phyloP scores from a whole-genome alignment of 1,140 invertebrate genomes.

The Matsumurasca onukii region DNA sequence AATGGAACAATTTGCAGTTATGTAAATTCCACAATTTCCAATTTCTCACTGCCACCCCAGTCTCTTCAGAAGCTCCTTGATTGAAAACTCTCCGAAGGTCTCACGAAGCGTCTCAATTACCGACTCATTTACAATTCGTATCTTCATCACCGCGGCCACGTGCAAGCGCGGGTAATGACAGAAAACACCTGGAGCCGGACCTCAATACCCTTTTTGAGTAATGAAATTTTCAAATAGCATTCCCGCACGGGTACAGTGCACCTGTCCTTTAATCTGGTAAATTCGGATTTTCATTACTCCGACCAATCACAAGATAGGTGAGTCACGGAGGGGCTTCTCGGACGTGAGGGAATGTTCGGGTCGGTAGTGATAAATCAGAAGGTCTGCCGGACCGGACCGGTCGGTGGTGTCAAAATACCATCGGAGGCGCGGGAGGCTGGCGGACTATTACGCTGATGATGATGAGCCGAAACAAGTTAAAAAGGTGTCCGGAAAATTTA shows the following conservation, averaged over 20 bases:
- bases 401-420: constrained; percentile 16
- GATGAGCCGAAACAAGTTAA: constrained; percentile 23
- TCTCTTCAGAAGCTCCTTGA: too few species aligned
- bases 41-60: too few species aligned
- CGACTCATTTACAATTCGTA: too few species aligned
- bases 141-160: too few species aligned
- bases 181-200: too few species aligned
- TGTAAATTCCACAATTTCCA: too few species aligned
- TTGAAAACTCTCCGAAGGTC: too few species aligned
- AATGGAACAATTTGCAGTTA: too few species aligned
- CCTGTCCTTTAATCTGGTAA: neutral
- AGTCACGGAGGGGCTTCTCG: neutral
- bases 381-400: neutral
- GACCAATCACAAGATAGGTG: neutral
- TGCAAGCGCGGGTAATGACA: too few species aligned
- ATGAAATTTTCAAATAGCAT: too few species aligned
- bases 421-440: neutral
- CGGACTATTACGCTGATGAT: constrained; percentile 18
- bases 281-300: constrained; percentile 18
- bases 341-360: neutral
- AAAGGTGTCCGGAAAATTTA: constrained; percentile 14
- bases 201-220: too few species aligned
- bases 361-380: neutral
- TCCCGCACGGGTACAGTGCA: neutral
- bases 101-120: too few species aligned